Conservation (phyloP, 2,113 vertebrate genomes). For the Petroica traversi region DNA sequence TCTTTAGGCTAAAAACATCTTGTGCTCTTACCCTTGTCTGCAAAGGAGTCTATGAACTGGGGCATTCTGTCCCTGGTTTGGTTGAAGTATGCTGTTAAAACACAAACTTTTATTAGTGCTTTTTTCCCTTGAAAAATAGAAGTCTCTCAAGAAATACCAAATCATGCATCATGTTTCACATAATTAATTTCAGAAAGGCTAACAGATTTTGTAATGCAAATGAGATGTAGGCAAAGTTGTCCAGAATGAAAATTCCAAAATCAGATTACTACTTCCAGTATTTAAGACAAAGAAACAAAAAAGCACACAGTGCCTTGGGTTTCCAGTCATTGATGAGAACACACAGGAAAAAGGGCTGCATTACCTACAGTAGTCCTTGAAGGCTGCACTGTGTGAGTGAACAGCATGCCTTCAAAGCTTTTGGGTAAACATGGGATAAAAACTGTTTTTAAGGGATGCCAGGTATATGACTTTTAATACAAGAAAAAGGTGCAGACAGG, state of each 20-base stretch:
- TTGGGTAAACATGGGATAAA: not conserved
- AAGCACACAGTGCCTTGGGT: not conserved
- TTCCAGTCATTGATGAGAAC: not conserved
- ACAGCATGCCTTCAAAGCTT: not conserved
- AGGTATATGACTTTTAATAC: not conserved
- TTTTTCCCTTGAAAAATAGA: not conserved
- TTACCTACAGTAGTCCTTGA: not conserved
- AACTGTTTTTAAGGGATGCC: not conserved
- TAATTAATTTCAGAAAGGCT: not conserved
- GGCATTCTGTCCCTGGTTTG: constrained; percentile 88
- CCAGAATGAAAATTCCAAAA: not conserved
- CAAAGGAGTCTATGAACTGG: constrained; percentile 79
- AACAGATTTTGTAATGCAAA: not conserved
- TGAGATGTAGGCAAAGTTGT: rapidly evolving
- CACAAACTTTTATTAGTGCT: not conserved
- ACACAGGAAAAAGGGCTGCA: not conserved
- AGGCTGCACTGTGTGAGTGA: not conserved
- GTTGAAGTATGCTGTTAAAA: constrained; percentile 82
- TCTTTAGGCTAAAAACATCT: not conserved
- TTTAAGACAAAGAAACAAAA: not conserved
- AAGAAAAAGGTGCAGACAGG: not conserved
- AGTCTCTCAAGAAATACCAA: not conserved
- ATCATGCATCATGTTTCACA: not conserved
- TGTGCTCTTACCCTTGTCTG: constrained; percentile 84
- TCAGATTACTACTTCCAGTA: not conserved